Base-by-base conservation (phyloP, 2,888 invertebrate genomes). In the Plebejus melissa region DNA sequence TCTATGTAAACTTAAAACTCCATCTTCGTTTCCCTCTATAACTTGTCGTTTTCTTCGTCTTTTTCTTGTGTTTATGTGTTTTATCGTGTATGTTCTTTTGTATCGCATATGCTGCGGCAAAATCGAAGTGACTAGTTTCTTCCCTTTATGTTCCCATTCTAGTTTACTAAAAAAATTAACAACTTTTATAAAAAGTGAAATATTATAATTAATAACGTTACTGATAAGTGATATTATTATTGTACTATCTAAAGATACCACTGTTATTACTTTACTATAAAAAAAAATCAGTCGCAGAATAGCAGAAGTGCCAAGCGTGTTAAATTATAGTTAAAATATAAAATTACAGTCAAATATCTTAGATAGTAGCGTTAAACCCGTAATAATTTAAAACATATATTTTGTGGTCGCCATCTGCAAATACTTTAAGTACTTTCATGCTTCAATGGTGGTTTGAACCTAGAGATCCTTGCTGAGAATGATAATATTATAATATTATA, bases 1-100 rank as follows among this genome's bases (percentile, higher is more conserved):
- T 81, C 93, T 94, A 76, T 94, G 94, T 84, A 96, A 94, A 80
- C 93, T 94, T 78, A 96, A 83, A 60, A 95, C 92, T 1, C 96
- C 96, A 71, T 95, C 91, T 81, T 91, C 91, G 57, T 85, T 88
- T 0, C 87, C 83, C 69, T 90, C 89, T 75, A 87, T 87, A 0
- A 91, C 79, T 75, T 92, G 89, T 76, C 91, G 82, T 86, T 88
- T 90, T 76, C 83, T 87, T 54, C 89, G 84, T 82, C 83, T 87
- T 78, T 83, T 86, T 76, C 81, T 83, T 0, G 77, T 80, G 13
- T 78, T 82, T 46, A 79, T 80, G 74, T 76, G 80, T 65, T 80
- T 78, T 32, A 77, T 80, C 38, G 77, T 79, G 36, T 74, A 82
- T n/a, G 86, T 83, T 2, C 90, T 79, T 80, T 90, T 92, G 78